Percentiles rank a stretch among this genome's conserved stretches.
phyloP scores from a whole-genome alignment of 2,888 invertebrate genomes.

The Lasius platythorax region DNA sequence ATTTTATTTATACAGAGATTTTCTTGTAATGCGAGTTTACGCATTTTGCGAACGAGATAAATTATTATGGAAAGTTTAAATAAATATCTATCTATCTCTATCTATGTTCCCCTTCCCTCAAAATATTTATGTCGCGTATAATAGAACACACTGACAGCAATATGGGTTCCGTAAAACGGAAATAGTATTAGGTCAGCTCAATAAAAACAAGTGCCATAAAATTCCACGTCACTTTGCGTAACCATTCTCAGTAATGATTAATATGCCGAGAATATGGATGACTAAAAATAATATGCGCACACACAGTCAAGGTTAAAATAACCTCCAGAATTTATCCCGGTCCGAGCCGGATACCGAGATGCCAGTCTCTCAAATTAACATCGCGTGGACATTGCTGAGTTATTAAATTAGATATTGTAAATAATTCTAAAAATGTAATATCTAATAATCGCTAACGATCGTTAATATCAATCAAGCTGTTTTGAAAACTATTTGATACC shows the following conservation, averaged over 20 bases:
- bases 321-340: slow-evolving; percentile 25
- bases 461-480: background rate
- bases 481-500: background rate
- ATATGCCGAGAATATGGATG: slow-evolving; percentile 14
- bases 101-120: background rate
- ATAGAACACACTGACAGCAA: slow-evolving; percentile 20
- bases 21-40: background rate
- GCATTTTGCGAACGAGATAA: background rate
- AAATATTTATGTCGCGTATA: slow-evolving; percentile 3
- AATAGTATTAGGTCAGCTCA: slow-evolving; percentile 44
- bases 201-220: slow-evolving; percentile 42
- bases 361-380: slow-evolving; percentile 22
- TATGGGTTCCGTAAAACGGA: slow-evolving; percentile 34
- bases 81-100: background rate
- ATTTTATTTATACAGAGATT: background rate
- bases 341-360: background rate
- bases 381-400: background rate
- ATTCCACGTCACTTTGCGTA: slow-evolving; percentile 44
- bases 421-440: background rate
- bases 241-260: slow-evolving; percentile 41
- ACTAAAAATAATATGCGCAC: slow-evolving; percentile 49
- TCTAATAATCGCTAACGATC: background rate
- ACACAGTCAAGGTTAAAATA: slow-evolving; percentile 52
- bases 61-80: background rate
- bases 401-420: slow-evolving; percentile 1